These are phyloP conservation scores for Apodemia hepburni DNA, from an alignment of 2,888 invertebrate genomes.

Conservation along the genomic window DNA sequence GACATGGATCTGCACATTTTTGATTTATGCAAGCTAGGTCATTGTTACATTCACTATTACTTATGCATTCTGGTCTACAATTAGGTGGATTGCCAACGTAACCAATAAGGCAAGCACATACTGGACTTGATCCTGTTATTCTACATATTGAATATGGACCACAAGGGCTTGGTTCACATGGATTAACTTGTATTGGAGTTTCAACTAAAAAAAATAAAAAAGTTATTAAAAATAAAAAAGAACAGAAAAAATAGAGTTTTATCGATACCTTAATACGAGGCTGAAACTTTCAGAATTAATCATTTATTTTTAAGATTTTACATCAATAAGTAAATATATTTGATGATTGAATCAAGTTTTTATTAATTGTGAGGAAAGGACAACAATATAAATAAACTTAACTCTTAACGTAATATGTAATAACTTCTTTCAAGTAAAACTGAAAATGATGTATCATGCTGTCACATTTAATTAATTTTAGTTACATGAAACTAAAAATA, in stretches of 20 bases:
- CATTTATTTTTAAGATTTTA: too few relatives aligned
- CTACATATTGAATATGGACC: slow-evolving; percentile 88
- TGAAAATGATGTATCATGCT: too few relatives aligned
- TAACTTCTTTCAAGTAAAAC: too few relatives aligned
- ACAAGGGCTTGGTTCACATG: slow-evolving; percentile 88
- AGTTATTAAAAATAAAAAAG: not conserved
- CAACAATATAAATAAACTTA: too few relatives aligned
- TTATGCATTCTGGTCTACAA: slow-evolving; percentile 89
- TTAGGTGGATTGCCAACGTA: slow-evolving; percentile 87
- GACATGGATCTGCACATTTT: slow-evolving; percentile 89
- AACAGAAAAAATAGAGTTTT: not conserved
- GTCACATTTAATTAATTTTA: too few relatives aligned
- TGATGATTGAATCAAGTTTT: too few relatives aligned
- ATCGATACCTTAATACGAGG: too few relatives aligned
- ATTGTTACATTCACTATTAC: slow-evolving; percentile 84
- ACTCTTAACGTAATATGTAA: too few relatives aligned
- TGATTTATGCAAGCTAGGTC: slow-evolving; percentile 85
- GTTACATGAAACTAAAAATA: slow-evolving; percentile 14
- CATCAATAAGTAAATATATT: too few relatives aligned
- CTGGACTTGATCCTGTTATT: slow-evolving; percentile 82
- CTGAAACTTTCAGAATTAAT: too few relatives aligned
- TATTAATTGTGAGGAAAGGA: too few relatives aligned
- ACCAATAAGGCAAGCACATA: slow-evolving; percentile 86
- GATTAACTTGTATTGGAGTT: slow-evolving; percentile 59
- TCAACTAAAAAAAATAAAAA: slow-evolving; percentile 31